A percentile compares a stretch with the other conserved stretches of the same genome.
Evolutionary conservation across 1,140 invertebrate genomes (phyloP).

Genomic region (Papilio helenus): DNA sequence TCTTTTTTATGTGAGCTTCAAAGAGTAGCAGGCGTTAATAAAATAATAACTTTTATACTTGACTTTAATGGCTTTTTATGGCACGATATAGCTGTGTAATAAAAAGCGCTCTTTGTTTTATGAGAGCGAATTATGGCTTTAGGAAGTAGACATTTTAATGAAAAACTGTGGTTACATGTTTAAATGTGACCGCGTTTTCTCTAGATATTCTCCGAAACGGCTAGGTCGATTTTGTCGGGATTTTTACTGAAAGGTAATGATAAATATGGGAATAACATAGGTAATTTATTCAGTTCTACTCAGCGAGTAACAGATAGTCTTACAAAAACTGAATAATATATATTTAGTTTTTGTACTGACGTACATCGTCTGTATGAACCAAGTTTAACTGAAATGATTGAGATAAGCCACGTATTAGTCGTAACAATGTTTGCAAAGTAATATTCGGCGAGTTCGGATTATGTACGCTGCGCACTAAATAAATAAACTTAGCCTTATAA

Average conservation of each 20-base stretch:
- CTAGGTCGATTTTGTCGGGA: too few relatives aligned
- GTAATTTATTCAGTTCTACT: too few relatives aligned
- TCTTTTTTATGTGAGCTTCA: background rate
- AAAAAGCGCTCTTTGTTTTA: conserved; percentile 17
- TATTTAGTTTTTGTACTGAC: background rate
- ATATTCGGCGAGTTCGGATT: background rate
- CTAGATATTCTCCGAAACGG: too few relatives aligned
- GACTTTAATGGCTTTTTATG: conserved; percentile 15
- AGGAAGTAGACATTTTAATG: conserved; percentile 1
- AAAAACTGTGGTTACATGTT: background rate
- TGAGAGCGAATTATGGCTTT: conserved; percentile 3
- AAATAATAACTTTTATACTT: conserved; percentile 17
- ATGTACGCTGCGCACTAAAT: background rate
- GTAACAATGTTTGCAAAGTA: conserved; percentile 20
- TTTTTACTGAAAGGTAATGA: too few relatives aligned
- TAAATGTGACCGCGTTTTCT: too few relatives aligned
- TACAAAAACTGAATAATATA: background rate
- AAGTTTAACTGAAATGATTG: conserved; percentile 11
- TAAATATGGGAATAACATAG: too few relatives aligned
- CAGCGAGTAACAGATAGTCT: too few relatives aligned
- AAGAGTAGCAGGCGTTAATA: conserved; percentile 8
- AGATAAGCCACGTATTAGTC: conserved; percentile 22
- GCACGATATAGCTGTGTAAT: conserved; percentile 3
- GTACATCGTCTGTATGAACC: background rate
- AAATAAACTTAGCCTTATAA: background rate